phyloP scores from a whole-genome alignment of 1,140 invertebrate species.

The Sitobion miscanthi region DNA sequence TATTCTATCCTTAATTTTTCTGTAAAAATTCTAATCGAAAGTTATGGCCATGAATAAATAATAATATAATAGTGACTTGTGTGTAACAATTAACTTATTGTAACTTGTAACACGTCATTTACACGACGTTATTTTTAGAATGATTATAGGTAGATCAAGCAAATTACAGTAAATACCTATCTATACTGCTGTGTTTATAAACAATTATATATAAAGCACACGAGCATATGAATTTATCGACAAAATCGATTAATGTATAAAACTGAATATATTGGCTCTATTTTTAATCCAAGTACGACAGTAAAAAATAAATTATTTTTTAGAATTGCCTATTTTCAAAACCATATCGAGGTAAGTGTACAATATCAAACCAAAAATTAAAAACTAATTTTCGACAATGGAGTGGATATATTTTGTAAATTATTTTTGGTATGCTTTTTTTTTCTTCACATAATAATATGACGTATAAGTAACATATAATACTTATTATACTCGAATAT shows the following conservation, averaged over 20 bases:
- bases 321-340: not conserved
- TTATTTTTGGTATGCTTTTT: not conserved
- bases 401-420: not conserved
- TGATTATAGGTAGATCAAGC: not conserved
- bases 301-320: not conserved
- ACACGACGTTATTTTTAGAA: not conserved
- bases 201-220: not conserved
- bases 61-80: not conserved
- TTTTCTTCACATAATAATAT: not conserved
- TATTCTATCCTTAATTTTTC: not conserved
- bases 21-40: not conserved
- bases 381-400: not conserved
- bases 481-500: not conserved
- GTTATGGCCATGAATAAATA: not conserved
- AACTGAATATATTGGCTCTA: too few relatives aligned
- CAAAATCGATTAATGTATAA: too few relatives aligned
- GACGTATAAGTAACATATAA: not conserved
- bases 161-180: not conserved
- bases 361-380: not conserved
- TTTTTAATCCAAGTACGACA: too few relatives aligned
- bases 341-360: not conserved
- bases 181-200: not conserved
- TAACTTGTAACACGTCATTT: not conserved
- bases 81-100: too few relatives aligned
- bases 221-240: too few relatives aligned